phyloP scores from a whole-genome alignment of 2,888 invertebrate genomes.

The Chrysodeixis includens region DNA sequence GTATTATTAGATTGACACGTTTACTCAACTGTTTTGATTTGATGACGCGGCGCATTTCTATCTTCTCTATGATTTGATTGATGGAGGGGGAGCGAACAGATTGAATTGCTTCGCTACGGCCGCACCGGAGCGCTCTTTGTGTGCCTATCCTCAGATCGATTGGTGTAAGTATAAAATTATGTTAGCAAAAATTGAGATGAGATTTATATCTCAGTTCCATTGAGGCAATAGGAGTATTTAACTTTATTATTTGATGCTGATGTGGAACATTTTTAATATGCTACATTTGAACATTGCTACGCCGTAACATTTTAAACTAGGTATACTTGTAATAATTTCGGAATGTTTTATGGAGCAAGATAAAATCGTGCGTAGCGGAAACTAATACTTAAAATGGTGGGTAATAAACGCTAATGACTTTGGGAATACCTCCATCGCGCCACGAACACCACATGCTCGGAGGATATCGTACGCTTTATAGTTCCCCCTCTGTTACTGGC shows the following conservation, averaged over 20 bases:
- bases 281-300: background rate
- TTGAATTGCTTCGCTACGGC: conserved; percentile 50
- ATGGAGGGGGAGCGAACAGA: conserved; percentile 43
- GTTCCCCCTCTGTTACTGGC: background rate
- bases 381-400: conserved; percentile 4
- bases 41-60: conserved; percentile 52
- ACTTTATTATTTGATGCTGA: background rate
- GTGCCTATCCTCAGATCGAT: conserved; percentile 32
- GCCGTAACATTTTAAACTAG: background rate
- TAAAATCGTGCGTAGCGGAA: conserved; percentile 13
- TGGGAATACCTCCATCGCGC: conserved; percentile 1
- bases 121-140: conserved; percentile 40
- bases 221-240: background rate
- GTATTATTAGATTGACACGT: conserved; percentile 52
- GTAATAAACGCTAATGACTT: conserved; percentile 2
- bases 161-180: conserved; percentile 18
- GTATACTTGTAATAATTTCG: background rate
- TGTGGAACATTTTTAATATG: background rate
- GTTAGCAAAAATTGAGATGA: conserved; percentile 7
- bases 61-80: conserved; percentile 50
- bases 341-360: background rate
- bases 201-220: background rate
- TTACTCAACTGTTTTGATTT: conserved; percentile 52
- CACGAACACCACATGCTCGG: background rate
- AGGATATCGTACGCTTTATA: background rate